Evolutionary conservation across 2,888 invertebrate genomes (phyloP), one percentile per base, ranked within the genome.

Genomic region (Eupelmus urozonus): DNA sequence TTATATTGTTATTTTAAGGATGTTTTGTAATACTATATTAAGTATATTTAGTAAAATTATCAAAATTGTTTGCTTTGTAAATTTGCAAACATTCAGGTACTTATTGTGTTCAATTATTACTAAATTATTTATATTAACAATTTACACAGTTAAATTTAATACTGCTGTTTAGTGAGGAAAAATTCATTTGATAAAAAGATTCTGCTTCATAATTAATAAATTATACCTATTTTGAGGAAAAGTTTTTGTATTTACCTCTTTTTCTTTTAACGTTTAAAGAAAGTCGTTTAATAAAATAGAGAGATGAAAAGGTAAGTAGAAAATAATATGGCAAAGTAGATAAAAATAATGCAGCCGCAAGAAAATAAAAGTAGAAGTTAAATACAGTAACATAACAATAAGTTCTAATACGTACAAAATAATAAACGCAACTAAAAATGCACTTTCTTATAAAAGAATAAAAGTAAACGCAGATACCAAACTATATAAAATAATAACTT

Each of bases 271-370:
- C 34, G 4, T 45, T 16, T 45, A 45, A 45, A 45, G 45, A 73
- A 29, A 27, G 13, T 49, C 13, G 11, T 34, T 18, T n/a, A 13
- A 42, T 40, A 7, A 66, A 16, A 74, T 20, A 34, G 65, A 74
- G 20, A 57, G 4, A 27, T 25, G 29, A 53, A 62, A 66, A 45
- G 18, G 27, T 23, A 59, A 51, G 34, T 59, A 23, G 18, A 75
- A 74, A 67, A 49, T 51, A 55, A 66, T 42, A 66, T 13, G 29
- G 49, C 34, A 63, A 34, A 75, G 60, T 63, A 25, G 62, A 53
- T 45, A 60, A 25, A 73, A 55, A 53, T n/a, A 55, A 27, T 40
- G 72, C 65, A 57, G 42, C 23, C 20, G 42, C 65, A 65, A 51
- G 16, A 57, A 23, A 57, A 27, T 73, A 20, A 45, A 51, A 40